Base-by-base conservation (phyloP, 2,113 vertebrate genomes). In the Bucco capensis region DNA sequence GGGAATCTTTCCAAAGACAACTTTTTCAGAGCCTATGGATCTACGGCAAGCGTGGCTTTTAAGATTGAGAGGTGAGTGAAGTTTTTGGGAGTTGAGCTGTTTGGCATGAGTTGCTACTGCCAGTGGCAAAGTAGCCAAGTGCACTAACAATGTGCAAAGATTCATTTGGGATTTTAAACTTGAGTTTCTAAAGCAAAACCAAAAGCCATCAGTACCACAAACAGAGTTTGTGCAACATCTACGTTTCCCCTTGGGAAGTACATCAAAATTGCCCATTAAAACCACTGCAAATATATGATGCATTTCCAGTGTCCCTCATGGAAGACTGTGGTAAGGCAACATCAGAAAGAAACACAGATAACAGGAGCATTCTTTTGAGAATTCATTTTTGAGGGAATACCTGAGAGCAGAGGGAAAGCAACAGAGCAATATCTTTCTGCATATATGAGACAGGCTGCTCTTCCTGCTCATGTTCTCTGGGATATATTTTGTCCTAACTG, bases 1-100 rank as follows among this genome's bases (percentile, higher is more conserved):
- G 82, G 40, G 58, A 78, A 67, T 91, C 91, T 91, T 86, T 94
- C 82, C 83, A 77, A 74, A 71, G 61, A 92, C 88, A 95, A 90
- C 83, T 89, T 89, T 93, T 96, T 57, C 92, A 53, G 86, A 5
- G 12, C 61, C 38, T 28, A 11, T 0, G 38, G 56, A 25, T 24
- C 54, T 12, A 10, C 72, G 54, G 79, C 49, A 19, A 38, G n/a
- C 1, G 4, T 7, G 18, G 16, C 3, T 82, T 92, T 82, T 62
- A 47, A 83, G 49, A 33, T 2, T 1, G 10, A 71, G 70, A 70
- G 31, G 37, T 56, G 40, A 3, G 64, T n/a, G 67, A 31, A 16
- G 72, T 89, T 95, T 61, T 28, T 21, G 35, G 65, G 66, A 31
- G 57, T 10, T 19, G 49, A 25, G 42, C 27, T 62, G 53, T 12